These are phyloP conservation scores for Thyatira batis DNA, from an alignment of 2,888 invertebrate species.

Conservation along the genomic window DNA sequence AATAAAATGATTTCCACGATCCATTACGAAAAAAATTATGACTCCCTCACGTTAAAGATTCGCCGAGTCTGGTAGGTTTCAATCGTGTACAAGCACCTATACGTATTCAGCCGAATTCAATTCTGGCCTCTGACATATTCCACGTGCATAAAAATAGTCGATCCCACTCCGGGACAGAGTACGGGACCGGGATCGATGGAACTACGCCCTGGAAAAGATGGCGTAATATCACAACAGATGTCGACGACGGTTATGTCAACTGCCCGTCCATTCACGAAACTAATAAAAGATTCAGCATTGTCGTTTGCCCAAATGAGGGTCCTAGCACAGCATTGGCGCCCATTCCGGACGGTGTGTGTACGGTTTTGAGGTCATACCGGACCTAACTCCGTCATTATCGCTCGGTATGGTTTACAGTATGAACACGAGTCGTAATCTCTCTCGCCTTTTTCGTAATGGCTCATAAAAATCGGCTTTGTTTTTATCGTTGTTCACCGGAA, in stretches of 20 bases:
- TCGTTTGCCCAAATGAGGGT: slow-evolving; percentile 72
- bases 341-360: slow-evolving; percentile 47
- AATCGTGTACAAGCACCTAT: slow-evolving; percentile 9
- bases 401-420: slow-evolving; percentile 57
- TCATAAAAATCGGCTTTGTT: neutral
- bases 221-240: slow-evolving; percentile 80
- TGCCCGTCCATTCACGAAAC: slow-evolving; percentile 77
- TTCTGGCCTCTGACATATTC: slow-evolving; percentile 57
- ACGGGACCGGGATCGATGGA: slow-evolving; percentile 56
- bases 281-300: slow-evolving; percentile 81
- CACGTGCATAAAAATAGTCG: slow-evolving; percentile 69
- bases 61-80: slow-evolving; percentile 34
- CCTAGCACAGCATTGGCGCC: slow-evolving; percentile 59
- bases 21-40: neutral
- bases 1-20: neutral
- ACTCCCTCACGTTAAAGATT: slow-evolving; percentile 17
- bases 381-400: slow-evolving; percentile 61
- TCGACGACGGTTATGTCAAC: slow-evolving; percentile 78
- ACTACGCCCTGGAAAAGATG: slow-evolving; percentile 58
- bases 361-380: slow-evolving; percentile 57
- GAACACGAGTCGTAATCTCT: slow-evolving; percentile 50
- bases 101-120: slow-evolving; percentile 49
- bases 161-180: slow-evolving; percentile 43
- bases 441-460: slow-evolving; percentile 28
- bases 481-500: neutral